These are phyloP conservation scores for Glomeris maerens DNA, from an alignment of 1,140 invertebrate species.

Conservation along the genomic window DNA sequence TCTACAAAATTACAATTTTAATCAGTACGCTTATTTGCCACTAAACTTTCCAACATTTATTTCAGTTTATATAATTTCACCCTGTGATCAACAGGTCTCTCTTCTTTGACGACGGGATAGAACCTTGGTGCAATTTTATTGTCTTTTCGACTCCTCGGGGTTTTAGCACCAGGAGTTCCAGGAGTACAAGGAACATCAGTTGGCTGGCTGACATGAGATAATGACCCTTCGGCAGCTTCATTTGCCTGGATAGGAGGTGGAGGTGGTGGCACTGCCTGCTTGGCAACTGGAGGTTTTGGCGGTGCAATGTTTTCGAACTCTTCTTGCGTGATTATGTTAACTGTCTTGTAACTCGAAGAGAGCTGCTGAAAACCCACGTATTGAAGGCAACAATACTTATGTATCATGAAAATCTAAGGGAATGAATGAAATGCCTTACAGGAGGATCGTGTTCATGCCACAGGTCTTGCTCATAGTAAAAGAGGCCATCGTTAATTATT, in stretches of 20 bases:
- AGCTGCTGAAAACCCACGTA: too few species aligned
- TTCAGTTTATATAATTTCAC: neutral
- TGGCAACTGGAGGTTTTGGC: slow-evolving; percentile 41
- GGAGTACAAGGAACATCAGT: slow-evolving; percentile 22
- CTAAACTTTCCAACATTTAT: neutral
- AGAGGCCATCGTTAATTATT: slow-evolving; percentile 87
- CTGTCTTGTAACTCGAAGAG: slow-evolving; percentile 71
- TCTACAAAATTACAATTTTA: slow-evolving; percentile 21
- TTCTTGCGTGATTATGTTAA: slow-evolving; percentile 78
- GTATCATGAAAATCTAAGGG: too few species aligned
- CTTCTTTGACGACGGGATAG: slow-evolving; percentile 85
- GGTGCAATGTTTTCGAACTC: slow-evolving; percentile 68
- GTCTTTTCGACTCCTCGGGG: slow-evolving; percentile 23
- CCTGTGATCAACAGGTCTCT: slow-evolving; percentile 39
- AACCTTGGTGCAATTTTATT: slow-evolving; percentile 49
- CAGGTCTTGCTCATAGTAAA: slow-evolving; percentile 84
- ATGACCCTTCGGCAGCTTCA: too few species aligned
- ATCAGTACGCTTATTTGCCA: slow-evolving; percentile 5
- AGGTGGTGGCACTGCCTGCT: slow-evolving; percentile 51
- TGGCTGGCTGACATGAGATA: neutral
- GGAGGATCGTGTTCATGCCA: slow-evolving; percentile 40
- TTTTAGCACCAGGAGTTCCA: slow-evolving; percentile 27
- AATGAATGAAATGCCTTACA: too few species aligned
- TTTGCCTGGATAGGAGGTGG: slow-evolving; percentile 37
- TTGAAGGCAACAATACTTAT: too few species aligned